Evolutionary conservation across 2,888 invertebrate genomes (phyloP), one percentile per base, ranked within the genome.

Genomic region (Conus canariensis): DNA sequence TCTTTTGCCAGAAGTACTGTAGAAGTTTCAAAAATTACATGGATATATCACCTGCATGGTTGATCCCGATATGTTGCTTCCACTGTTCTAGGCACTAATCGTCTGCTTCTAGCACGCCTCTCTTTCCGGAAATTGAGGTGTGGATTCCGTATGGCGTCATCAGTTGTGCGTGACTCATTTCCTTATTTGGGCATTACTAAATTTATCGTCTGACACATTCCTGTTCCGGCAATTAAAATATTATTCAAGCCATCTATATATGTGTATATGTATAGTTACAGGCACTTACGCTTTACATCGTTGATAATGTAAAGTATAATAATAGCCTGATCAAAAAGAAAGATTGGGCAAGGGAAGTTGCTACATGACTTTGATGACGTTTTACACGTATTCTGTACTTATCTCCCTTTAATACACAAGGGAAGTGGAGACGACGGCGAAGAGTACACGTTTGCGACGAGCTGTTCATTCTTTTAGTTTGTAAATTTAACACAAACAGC

Each of bases 361-460:
- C 45, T 45, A 45, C 4, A 45, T 45, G 45, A 45, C 45, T 45
- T 45, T 86, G 64, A 67, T 86, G 86, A 86, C 86, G 86, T 86
- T 67, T 30, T 67, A 14, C 45, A 60, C 86, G 67, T 16, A 12
- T 45, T 64, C n/a, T 19, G 12, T 8, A 67, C 59, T 86, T 86
- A 67, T 86, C 67, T 86, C 64, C 67, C 82, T 83, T 83, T 19
- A 58, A 22, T 83, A 83, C 82, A 7, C 82, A 83, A 22, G 58
- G 56, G 82, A 86, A 86, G 86, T 60, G 59, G 10, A 59, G 59
- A 59, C 12, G 45, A 30, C 12, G 5, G 2, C 10, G 25, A 22
- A 25, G 6, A 60, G 86, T 22, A 83, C 82, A 83, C 82, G 82
- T 83, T 58, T 58, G 58, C 82, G 9, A 56, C 56, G 58, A 83